Evolutionary conservation across 2,888 invertebrate species (phyloP).

Genomic region (Ligdia adustata): DNA sequence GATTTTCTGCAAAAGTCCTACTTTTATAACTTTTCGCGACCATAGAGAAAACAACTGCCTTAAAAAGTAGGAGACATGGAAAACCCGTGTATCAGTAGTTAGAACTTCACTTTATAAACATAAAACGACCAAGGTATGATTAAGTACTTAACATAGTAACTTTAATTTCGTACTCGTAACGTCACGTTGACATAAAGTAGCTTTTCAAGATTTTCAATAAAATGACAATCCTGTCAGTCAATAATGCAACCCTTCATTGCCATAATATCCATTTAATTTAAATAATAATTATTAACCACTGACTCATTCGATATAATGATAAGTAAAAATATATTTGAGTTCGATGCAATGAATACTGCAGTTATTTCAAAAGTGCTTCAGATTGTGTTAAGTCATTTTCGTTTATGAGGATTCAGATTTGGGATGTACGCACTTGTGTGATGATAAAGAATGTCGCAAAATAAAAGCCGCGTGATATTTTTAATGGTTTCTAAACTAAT

Average conservation of each 20-base stretch:
- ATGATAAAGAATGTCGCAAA: conserved; percentile 2
- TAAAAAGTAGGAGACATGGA: no score
- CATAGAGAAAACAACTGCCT: no score
- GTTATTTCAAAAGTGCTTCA: conserved; percentile 13
- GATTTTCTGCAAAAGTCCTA: no score
- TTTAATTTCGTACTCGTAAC: no score
- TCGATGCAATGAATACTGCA: conserved; percentile 11
- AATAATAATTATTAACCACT: conserved; percentile 29
- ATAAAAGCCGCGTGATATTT: not conserved
- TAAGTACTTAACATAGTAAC: no score
- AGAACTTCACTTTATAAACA: no score
- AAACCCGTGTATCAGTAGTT: no score
- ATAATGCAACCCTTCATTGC: conserved; percentile 28
- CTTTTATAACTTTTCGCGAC: no score
- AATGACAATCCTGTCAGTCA: not conserved
- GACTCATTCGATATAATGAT: conserved; percentile 34
- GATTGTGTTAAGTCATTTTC: conserved; percentile 19
- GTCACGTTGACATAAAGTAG: no score
- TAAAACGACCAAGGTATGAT: no score
- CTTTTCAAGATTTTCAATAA: no score
- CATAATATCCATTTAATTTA: conserved; percentile 39
- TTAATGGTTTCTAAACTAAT: no score
- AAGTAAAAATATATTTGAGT: conserved; percentile 20
- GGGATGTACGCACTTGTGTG: conserved; percentile 5
- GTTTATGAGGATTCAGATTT: conserved; percentile 10